phyloP scores from a whole-genome alignment of 2,888 invertebrate species.

The Gnatocerus cornutus region DNA sequence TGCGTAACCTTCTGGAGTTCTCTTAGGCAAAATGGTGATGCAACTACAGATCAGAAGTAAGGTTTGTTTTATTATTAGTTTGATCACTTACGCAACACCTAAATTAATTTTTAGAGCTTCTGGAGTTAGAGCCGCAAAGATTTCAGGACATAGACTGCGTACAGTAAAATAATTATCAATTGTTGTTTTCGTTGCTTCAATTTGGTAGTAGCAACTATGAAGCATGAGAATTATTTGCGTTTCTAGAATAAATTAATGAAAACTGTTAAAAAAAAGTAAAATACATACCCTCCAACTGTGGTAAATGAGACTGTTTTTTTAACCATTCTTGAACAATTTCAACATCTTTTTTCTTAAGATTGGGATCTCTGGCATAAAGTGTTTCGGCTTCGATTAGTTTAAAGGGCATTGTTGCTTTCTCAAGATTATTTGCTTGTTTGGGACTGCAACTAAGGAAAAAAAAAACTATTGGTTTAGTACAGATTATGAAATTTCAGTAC shows the following conservation, averaged over 20 bases:
- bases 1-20: constrained; percentile 16
- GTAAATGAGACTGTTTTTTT: constrained; percentile 31
- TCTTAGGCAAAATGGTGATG: constrained; percentile 1
- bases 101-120: neutral
- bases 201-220: constrained; percentile 24
- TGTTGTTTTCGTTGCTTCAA: constrained; percentile 24
- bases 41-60: neutral
- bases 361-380: constrained; percentile 20
- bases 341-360: constrained; percentile 19
- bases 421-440: no score
- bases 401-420: neutral
- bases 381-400: constrained; percentile 10
- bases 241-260: constrained; percentile 6
- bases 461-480: no score
- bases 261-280: neutral
- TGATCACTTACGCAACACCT: neutral
- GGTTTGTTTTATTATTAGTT: no score
- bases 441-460: no score
- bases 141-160: constrained; percentile 8
- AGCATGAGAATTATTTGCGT: constrained; percentile 9
- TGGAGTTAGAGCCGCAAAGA: neutral
- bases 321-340: constrained; percentile 29
- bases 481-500: no score
- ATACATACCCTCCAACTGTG: constrained; percentile 13
- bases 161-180: constrained; percentile 29